Percentiles rank a stretch among this genome's conserved stretches.
Conservation (phyloP, 2,113 vertebrate species). For the Tragelaphus imberbis region DNA sequence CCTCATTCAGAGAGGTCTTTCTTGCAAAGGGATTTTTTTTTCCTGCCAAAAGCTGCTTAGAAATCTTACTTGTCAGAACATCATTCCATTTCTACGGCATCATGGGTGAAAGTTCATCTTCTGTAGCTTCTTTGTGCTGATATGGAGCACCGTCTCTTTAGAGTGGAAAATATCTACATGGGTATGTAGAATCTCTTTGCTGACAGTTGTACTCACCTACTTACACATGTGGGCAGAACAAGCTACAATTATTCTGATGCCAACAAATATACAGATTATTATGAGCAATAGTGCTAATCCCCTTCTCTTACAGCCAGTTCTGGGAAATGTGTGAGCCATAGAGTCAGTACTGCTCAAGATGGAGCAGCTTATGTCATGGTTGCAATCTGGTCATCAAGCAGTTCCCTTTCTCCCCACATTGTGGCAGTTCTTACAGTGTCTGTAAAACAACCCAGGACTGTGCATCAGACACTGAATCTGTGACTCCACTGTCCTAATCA, state of each 20-base stretch:
- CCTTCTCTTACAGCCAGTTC: neutral
- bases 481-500: neutral
- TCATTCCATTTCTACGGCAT: neutral
- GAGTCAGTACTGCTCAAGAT: neutral
- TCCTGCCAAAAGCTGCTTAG: neutral
- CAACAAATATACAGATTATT: neutral
- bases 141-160: neutral
- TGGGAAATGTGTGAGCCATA: neutral
- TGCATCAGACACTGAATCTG: neutral
- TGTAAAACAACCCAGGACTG: neutral
- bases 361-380: neutral
- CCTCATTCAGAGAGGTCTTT: neutral
- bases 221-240: neutral
- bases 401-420: neutral
- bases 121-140: neutral
- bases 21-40: neutral
- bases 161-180: neutral
- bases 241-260: neutral
- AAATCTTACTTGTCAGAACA: neutral
- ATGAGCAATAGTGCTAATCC: neutral
- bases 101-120: neutral
- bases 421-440: neutral
- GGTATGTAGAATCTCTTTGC: neutral
- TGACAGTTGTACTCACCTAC: neutral
- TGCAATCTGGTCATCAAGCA: neutral